phyloP scores from a whole-genome alignment of 2,113 vertebrate genomes.

The Enhydra lutris region DNA sequence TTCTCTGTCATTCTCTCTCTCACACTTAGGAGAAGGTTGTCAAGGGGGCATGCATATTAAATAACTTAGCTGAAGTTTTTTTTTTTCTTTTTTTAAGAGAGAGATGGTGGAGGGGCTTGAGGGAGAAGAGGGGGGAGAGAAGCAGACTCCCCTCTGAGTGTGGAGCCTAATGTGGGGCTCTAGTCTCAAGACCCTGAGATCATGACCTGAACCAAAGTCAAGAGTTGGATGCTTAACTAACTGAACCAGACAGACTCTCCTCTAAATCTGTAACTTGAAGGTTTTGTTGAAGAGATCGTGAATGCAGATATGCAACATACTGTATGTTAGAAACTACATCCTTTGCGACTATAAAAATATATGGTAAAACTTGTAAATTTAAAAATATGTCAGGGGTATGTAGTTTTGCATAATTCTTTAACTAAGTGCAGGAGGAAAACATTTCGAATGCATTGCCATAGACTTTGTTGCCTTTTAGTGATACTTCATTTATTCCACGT shows the following conservation, averaged over 20 bases:
- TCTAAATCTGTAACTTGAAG: background rate
- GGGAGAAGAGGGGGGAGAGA: background rate
- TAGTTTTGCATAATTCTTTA: background rate
- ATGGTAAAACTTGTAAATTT: background rate
- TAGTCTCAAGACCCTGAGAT: background rate
- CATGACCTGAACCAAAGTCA: background rate
- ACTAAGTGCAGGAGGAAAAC: background rate
- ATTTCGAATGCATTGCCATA: background rate
- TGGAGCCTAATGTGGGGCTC: background rate
- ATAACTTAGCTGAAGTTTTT: background rate
- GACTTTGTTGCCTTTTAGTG: background rate
- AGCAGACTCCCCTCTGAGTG: background rate
- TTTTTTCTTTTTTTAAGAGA: background rate
- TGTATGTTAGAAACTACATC: background rate
- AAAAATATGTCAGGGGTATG: background rate
- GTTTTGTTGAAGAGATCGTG: slow-evolving; percentile 9
- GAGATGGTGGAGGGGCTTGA: background rate
- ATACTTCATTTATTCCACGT: background rate
- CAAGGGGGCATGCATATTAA: background rate
- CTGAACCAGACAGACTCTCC: background rate
- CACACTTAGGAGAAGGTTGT: background rate
- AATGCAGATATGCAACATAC: background rate
- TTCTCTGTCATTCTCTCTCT: background rate
- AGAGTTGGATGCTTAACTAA: background rate
- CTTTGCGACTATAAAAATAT: background rate